A percentile compares a stretch with the other conserved stretches of the same genome.
Evolutionary conservation across 2,888 invertebrate genomes (phyloP).

Genomic region (Ceraclea dissimilis): DNA sequence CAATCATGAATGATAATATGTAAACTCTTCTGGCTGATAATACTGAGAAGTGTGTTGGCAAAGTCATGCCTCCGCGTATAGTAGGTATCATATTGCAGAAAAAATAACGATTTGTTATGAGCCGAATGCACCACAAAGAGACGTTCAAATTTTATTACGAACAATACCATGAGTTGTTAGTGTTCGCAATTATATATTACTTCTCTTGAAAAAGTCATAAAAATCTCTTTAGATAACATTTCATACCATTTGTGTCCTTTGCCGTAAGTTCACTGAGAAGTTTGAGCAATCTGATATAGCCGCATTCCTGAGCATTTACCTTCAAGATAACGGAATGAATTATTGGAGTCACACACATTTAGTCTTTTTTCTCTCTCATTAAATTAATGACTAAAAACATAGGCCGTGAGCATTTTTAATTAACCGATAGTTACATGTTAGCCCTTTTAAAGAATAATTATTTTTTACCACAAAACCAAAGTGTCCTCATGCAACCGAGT

Average conservation of each 20-base stretch:
- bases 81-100: no score
- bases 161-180: no score
- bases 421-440: background rate
- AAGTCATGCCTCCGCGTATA: no score
- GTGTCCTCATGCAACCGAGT: no score
- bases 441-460: no score
- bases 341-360: conserved; percentile 2
- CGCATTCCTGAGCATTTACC: background rate
- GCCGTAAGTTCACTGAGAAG: background rate
- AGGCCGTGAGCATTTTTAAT: background rate
- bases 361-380: background rate
- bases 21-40: no score
- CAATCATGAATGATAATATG: no score
- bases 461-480: no score
- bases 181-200: background rate
- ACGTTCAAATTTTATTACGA: no score
- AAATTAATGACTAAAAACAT: background rate
- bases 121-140: no score
- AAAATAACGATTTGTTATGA: no score
- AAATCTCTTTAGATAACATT: conserved; percentile 1
- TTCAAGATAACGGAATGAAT: background rate
- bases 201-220: background rate
- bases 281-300: background rate
- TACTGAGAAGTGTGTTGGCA: no score
- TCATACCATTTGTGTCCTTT: conserved; percentile 1